Conservation (phyloP, 2,113 vertebrate species). For the Anseranas semipalmata region DNA sequence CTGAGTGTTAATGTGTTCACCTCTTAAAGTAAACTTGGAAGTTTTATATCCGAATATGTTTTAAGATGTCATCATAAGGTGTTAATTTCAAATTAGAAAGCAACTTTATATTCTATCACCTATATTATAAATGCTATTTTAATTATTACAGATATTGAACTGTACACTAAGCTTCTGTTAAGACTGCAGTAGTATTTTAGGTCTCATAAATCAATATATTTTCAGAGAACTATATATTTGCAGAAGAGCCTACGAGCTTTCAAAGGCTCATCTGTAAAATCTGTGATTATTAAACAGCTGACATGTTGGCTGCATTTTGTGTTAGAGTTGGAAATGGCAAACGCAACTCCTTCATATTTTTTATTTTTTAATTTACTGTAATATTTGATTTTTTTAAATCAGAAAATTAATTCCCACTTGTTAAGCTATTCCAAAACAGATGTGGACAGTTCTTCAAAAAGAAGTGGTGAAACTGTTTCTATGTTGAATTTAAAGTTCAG, state of each 20-base stretch:
- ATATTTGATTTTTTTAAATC: background rate
- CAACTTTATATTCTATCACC: background rate
- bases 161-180: background rate
- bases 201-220: background rate
- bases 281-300: background rate
- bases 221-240: background rate
- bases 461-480: background rate
- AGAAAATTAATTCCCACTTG: background rate
- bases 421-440: background rate
- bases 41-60: background rate
- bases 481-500: background rate
- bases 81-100: background rate
- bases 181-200: background rate
- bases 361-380: background rate
- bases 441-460: background rate
- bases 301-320: background rate
- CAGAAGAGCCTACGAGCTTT: background rate
- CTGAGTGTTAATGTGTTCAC: background rate
- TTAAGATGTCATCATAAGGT: background rate
- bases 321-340: background rate
- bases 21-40: background rate
- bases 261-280: background rate
- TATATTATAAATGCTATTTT: background rate
- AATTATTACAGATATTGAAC: background rate
- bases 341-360: background rate